Evolutionary conservation across 2,797 vertebrate species (phyloP).

Genomic region (Phalanger gymnotis): DNA sequence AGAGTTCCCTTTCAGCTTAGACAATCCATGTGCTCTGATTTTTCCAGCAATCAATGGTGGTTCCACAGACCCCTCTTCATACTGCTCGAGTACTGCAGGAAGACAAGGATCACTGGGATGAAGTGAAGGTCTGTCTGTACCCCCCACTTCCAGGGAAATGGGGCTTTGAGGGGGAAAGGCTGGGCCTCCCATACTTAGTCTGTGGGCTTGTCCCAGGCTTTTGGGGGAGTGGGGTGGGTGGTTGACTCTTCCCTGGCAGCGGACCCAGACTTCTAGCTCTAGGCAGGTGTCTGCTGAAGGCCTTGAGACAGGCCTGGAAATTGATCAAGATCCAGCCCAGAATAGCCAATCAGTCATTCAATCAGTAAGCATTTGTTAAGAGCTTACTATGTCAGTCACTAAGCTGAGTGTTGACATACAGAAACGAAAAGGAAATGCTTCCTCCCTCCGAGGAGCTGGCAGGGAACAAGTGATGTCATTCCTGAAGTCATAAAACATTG

Average conservation of each 20-base stretch:
- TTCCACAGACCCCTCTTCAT: conserved; percentile 96
- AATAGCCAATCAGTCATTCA: not conserved
- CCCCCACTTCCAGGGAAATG: not conserved
- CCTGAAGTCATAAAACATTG: not conserved
- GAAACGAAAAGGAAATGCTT: not conserved
- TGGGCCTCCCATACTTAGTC: not conserved
- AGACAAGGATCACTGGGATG: conserved; percentile 97
- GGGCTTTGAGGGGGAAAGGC: not conserved
- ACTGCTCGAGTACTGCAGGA: conserved; percentile 96
- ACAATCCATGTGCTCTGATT: conserved; percentile 15
- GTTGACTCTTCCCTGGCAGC: not conserved
- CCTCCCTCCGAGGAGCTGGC: not conserved
- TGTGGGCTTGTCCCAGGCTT: not conserved
- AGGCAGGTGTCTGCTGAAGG: not conserved
- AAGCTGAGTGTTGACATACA: not conserved
- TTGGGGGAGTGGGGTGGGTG: too few species aligned
- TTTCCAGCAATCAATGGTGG: conserved; percentile 92
- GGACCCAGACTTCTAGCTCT: not conserved
- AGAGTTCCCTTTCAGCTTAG: not conserved
- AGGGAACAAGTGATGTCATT: not conserved
- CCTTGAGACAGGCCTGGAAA: not conserved
- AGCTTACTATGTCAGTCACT: not conserved
- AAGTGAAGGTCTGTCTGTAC: conserved; percentile 96
- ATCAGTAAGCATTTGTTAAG: not conserved
- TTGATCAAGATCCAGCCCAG: not conserved